phyloP scores from a whole-genome alignment of 2,797 vertebrate genomes.

The Hapalemur alaotrensis region DNA sequence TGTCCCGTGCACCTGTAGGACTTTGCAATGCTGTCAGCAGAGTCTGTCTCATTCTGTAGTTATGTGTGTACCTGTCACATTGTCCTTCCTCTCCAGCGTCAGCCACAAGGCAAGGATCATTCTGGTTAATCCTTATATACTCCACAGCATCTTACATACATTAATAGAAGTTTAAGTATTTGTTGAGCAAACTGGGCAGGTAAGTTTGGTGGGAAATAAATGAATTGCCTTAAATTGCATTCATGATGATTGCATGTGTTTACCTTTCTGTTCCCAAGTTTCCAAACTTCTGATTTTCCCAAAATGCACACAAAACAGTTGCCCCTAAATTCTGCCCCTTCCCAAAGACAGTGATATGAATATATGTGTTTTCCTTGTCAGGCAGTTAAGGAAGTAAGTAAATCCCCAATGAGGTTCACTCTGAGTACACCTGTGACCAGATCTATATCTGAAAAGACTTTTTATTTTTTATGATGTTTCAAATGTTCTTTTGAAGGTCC shows the following conservation, averaged over 20 bases:
- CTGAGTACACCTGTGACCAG: background rate
- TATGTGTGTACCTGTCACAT: background rate
- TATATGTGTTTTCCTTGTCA: background rate
- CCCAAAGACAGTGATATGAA: background rate
- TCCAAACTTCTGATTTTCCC: background rate
- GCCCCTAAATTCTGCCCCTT: background rate
- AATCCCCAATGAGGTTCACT: background rate
- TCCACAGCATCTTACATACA: background rate
- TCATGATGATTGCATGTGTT: background rate
- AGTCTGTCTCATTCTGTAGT: background rate
- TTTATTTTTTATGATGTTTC: background rate
- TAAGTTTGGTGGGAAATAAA: background rate
- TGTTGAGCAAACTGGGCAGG: background rate
- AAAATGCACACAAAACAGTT: background rate
- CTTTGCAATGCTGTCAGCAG: background rate
- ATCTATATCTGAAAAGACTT: background rate
- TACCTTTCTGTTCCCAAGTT: background rate
- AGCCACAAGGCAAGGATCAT: background rate
- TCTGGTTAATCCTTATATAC: background rate
- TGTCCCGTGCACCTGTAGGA: rapidly evolving
- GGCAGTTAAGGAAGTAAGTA: background rate
- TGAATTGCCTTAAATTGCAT: background rate
- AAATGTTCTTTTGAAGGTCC: background rate
- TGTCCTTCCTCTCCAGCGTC: background rate
- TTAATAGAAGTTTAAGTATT: background rate